Evolutionary conservation across 2,888 invertebrate genomes (phyloP).

Genomic region (Drosophila lacicola): DNA sequence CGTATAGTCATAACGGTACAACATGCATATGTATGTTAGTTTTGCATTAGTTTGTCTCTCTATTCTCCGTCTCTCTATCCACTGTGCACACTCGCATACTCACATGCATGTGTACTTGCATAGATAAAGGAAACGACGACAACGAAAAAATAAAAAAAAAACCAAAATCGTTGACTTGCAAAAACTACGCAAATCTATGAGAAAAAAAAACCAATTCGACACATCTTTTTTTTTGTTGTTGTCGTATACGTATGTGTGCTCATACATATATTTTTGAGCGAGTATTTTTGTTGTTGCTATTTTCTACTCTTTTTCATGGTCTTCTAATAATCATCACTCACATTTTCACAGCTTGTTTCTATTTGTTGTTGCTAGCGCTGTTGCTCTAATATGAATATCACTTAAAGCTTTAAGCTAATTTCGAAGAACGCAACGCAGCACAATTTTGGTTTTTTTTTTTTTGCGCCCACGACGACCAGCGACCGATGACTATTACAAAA

Average conservation of each 20-base stretch:
- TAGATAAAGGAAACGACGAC: slow-evolving; percentile 40
- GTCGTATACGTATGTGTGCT: slow-evolving; percentile 1
- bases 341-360: slow-evolving; percentile 46
- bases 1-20: slow-evolving; percentile 44
- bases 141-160: slow-evolving; percentile 36
- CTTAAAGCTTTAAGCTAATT: slow-evolving; percentile 51
- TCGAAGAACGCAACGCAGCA: slow-evolving; percentile 39
- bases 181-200: slow-evolving; percentile 14
- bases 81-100: background rate
- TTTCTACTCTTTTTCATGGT: slow-evolving; percentile 7
- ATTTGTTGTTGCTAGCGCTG: slow-evolving; percentile 23
- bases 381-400: slow-evolving; percentile 48
- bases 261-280: slow-evolving; percentile 8
- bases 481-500: slow-evolving; percentile 44
- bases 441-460: slow-evolving; percentile 36
- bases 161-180: slow-evolving; percentile 21
- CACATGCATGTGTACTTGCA: background rate
- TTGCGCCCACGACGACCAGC: slow-evolving; percentile 57
- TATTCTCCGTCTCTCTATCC: background rate
- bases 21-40: slow-evolving; percentile 16
- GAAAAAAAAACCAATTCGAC: slow-evolving; percentile 20
- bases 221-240: slow-evolving; percentile 7
- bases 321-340: slow-evolving; percentile 47
- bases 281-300: slow-evolving; percentile 12
- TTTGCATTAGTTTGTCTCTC: slow-evolving; percentile 20